These are phyloP conservation scores for Eristalis tenax DNA, from an alignment of 2,888 invertebrate genomes.

Conservation along the genomic window DNA sequence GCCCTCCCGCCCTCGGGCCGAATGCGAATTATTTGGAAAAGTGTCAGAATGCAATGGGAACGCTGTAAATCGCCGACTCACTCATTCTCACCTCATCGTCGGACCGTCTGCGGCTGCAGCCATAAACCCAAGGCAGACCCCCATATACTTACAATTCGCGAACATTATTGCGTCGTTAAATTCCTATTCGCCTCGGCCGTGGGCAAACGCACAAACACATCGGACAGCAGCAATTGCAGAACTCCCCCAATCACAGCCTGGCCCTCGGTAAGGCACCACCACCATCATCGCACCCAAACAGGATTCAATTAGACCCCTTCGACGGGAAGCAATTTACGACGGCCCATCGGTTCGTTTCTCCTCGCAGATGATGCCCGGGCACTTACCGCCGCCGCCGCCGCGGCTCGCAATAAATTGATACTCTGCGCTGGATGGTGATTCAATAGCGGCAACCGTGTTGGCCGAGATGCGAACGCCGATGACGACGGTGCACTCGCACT, in stretches of 20 bases:
- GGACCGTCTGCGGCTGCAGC: background rate
- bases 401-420: slow-evolving; percentile 62
- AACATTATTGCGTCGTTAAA: slow-evolving; percentile 63
- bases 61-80: background rate
- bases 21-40: background rate
- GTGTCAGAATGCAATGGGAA: background rate
- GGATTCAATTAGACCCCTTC: slow-evolving; percentile 67
- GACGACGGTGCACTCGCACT: slow-evolving; percentile 34
- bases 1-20: background rate
- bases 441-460: slow-evolving; percentile 16
- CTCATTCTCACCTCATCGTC: slow-evolving; percentile 13
- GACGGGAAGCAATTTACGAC: slow-evolving; percentile 54
- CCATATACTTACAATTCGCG: slow-evolving; percentile 55
- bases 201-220: slow-evolving; percentile 34
- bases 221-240: slow-evolving; percentile 16
- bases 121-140: slow-evolving; percentile 40
- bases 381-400: slow-evolving; percentile 17
- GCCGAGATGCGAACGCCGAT: slow-evolving; percentile 35
- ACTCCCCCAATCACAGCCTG: slow-evolving; percentile 51
- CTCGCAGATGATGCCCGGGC: slow-evolving; percentile 35
- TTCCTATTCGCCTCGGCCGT: slow-evolving; percentile 43
- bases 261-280: slow-evolving; percentile 37
- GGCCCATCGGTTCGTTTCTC: slow-evolving; percentile 24
- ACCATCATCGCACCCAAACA: slow-evolving; percentile 27
- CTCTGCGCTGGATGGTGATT: slow-evolving; percentile 19